Evolutionary conservation across 2,888 invertebrate genomes (phyloP).

Genomic region (Arge pagana): DNA sequence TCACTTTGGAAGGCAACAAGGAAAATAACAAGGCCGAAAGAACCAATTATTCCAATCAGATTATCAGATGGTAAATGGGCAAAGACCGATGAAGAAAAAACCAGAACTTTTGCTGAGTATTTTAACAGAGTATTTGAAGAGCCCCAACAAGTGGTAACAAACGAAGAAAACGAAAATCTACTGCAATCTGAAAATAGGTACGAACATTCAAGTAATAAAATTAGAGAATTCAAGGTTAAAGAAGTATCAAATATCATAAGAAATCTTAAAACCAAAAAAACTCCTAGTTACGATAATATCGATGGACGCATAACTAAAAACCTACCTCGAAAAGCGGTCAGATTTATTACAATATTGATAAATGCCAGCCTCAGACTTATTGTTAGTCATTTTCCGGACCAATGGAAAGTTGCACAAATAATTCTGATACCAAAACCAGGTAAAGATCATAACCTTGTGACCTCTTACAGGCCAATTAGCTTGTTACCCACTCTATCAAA

Average conservation of each 20-base stretch:
- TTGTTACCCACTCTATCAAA: conserved; percentile 35
- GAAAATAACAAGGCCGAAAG: not conserved
- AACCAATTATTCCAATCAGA: not conserved
- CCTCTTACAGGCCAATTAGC: conserved; percentile 35
- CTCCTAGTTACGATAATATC: conserved; percentile 36
- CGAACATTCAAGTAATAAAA: not conserved
- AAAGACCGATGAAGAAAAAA: conserved; percentile 17
- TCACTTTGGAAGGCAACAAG: conserved; percentile 18
- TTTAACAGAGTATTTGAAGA: conserved; percentile 20
- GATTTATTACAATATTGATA: conserved; percentile 32
- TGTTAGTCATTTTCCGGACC: conserved; percentile 36
- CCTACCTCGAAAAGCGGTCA: conserved; percentile 33
- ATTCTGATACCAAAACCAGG: conserved; percentile 32
- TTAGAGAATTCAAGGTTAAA: not conserved
- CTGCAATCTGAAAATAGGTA: not conserved
- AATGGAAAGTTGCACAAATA: conserved; percentile 34
- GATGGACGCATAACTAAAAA: conserved; percentile 34
- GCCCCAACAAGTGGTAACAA: not conserved
- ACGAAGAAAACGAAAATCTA: conserved; percentile 3
- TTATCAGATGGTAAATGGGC: conserved; percentile 2
- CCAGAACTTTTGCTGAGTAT: conserved; percentile 18
- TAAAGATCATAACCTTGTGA: conserved; percentile 31
- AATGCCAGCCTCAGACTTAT: conserved; percentile 32
- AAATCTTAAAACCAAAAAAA: conserved; percentile 27
- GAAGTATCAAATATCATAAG: conserved; percentile 5